Conservation (phyloP, 2,888 invertebrate genomes). For the Rotaria macrura region DNA sequence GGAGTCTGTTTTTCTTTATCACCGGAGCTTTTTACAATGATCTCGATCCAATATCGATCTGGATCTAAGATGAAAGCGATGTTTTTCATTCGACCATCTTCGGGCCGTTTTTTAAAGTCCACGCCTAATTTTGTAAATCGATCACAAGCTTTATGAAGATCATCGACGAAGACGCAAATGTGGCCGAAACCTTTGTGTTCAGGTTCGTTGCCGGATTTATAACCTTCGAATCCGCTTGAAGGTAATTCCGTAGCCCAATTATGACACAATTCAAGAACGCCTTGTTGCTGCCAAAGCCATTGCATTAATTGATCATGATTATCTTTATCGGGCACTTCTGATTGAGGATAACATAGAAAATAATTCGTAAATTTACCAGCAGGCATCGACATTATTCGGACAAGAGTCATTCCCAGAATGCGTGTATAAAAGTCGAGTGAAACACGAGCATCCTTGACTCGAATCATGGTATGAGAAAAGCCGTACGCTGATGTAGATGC, state of each 20-base stretch:
- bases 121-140: constrained; percentile 74
- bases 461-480: constrained; percentile 73
- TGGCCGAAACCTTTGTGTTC: constrained; percentile 81
- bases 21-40: constrained; percentile 54
- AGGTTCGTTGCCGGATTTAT: constrained; percentile 73
- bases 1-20: neutral
- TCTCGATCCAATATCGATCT: constrained; percentile 92
- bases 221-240: constrained; percentile 58
- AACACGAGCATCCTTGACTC: constrained; percentile 78
- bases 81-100: constrained; percentile 76
- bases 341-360: constrained; percentile 73
- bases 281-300: neutral
- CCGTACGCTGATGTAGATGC: neutral
- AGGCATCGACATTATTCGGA: constrained; percentile 77
- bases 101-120: constrained; percentile 75
- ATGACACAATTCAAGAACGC: constrained; percentile 54
- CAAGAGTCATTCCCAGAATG: constrained; percentile 76
- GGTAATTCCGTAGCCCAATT: constrained; percentile 79
- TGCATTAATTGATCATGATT: neutral
- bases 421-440: constrained; percentile 80
- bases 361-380: constrained; percentile 77
- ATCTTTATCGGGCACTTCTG: neutral
- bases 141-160: constrained; percentile 75
- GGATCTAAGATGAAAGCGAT: constrained; percentile 88
- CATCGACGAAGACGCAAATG: constrained; percentile 77